Evolutionary conservation across 37 sponge, comb jelly and placozoan genomes (phyloP), one percentile per base, ranked within the genome.

Genomic region (Cliona cf. orientalis): DNA sequence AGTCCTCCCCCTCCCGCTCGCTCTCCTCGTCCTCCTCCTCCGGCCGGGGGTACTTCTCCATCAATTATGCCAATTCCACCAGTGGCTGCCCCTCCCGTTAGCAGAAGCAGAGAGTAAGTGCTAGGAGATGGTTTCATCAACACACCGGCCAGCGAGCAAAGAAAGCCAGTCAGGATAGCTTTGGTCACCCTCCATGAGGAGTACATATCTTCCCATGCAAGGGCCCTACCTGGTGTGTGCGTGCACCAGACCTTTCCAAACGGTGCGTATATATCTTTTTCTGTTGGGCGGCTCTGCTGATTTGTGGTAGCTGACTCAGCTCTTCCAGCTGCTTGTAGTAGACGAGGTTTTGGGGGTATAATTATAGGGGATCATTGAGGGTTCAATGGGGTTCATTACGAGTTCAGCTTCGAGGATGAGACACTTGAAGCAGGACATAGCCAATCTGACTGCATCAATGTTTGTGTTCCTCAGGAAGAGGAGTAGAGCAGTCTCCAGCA

Each of bases 131-230:
- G 36, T 31, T 88, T 88, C 38, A 89, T 88, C n/a, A 86, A 86
- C 49, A 95, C 90, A 0, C 96, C 96, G 0, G 93, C 96, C 2
- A 92, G 83, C 2, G 96, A 84, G 79, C 96, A 95, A 31, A 95
- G 84, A 66, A 95, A 95, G 0, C 96, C 96, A 0, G 96, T 92
- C 59, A 94, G 67, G 0, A 91, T 39, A 0, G 85, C 5, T 42
- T 86, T 94, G 36, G 78, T 59, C 22, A 90, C 87, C 34, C 80
- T 40, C 95, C 95, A 94, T 21, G 84, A 83, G 22, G 80, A 87
- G 68, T 87, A 84, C 0, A 91, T 90, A 69, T 94, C 95, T 42
- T 94, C 95, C 95, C 95, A 94, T 2, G 92, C 91, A 69, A 90
- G 64, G 33, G 84, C 83, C 79, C 87, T 89, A 17, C 94, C 94